Percentiles rank a stretch among this genome's conserved stretches.
Evolutionary conservation across 53 echinoderm and acorn worm species (phyloP).

Genomic region (Arbacia lixula): DNA sequence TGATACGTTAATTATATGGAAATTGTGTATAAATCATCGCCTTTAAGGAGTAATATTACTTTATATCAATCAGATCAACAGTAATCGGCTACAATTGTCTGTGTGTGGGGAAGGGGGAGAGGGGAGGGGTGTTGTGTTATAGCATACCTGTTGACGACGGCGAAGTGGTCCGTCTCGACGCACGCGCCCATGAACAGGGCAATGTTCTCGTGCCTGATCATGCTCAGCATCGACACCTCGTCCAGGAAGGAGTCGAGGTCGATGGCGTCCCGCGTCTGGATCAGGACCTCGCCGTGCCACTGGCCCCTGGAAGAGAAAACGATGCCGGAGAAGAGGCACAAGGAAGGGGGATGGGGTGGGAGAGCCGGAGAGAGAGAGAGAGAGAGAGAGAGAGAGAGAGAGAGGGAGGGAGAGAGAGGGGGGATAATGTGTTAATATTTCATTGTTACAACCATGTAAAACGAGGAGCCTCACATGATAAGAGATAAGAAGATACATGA

Average conservation of each 20-base stretch:
- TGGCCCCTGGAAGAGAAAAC: constrained; percentile 68
- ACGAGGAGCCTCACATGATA: too few species aligned
- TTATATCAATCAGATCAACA: too few species aligned
- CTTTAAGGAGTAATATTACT: too few species aligned
- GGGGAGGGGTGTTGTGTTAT: too few species aligned
- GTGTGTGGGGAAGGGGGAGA: too few species aligned
- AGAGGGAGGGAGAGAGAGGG: background rate
- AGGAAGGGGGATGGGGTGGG: background rate
- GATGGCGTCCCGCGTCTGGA: constrained; percentile 80
- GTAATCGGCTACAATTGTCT: too few species aligned
- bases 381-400: background rate
- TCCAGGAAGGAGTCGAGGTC: constrained; percentile 86
- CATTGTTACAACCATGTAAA: background rate
- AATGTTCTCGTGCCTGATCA: constrained; percentile 97
- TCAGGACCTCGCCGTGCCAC: constrained; percentile 97
- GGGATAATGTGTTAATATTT: background rate
- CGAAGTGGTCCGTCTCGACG: constrained; percentile 80
- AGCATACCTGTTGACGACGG: constrained; percentile 89
- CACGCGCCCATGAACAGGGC: constrained; percentile 98
- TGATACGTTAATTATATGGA: too few species aligned
- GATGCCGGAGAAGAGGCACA: background rate
- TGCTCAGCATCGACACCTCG: constrained; percentile 90
- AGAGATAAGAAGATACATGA: too few species aligned
- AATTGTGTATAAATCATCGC: too few species aligned
- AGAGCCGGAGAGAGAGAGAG: background rate